phyloP scores from a whole-genome alignment of 2,888 invertebrate species.

The Agrotis ipsilon region DNA sequence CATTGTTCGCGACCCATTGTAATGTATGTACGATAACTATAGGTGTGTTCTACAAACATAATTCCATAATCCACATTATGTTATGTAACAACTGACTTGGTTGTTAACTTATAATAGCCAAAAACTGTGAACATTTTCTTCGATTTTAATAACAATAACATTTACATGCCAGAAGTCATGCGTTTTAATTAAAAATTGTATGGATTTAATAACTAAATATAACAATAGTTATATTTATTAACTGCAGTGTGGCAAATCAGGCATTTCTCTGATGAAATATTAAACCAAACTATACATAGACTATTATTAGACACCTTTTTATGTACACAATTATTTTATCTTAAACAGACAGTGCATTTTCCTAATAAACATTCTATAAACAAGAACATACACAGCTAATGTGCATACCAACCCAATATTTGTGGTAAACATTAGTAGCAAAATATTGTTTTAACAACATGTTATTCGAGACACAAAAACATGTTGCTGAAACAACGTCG shows the following conservation, averaged over 20 bases:
- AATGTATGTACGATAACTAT: constrained; percentile 57
- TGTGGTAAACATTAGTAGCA: constrained; percentile 22
- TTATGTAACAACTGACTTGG: constrained; percentile 32
- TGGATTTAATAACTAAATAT: neutral
- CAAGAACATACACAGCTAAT: constrained; percentile 58
- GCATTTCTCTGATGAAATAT: constrained; percentile 9
- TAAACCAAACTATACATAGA: constrained; percentile 25
- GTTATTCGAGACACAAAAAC: neutral
- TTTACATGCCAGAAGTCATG: constrained; percentile 26
- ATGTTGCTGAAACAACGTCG: constrained; percentile 4
- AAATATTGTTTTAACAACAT: constrained; percentile 2
- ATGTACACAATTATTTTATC: constrained; percentile 26
- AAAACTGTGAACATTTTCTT: constrained; percentile 8
- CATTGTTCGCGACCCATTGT: constrained; percentile 66
- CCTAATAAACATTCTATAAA: constrained; percentile 39
- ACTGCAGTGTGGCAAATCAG: neutral
- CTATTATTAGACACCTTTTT: constrained; percentile 10
- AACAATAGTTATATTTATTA: constrained; percentile 1
- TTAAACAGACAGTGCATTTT: constrained; percentile 52
- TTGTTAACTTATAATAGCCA: constrained; percentile 4
- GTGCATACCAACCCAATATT: constrained; percentile 51
- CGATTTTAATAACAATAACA: constrained; percentile 20
- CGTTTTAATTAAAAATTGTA: constrained; percentile 19
- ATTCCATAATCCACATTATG: constrained; percentile 12
- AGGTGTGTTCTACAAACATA: constrained; percentile 28